Evolutionary conservation across 2,888 invertebrate genomes (phyloP).

Genomic region (Campoplex nolae): DNA sequence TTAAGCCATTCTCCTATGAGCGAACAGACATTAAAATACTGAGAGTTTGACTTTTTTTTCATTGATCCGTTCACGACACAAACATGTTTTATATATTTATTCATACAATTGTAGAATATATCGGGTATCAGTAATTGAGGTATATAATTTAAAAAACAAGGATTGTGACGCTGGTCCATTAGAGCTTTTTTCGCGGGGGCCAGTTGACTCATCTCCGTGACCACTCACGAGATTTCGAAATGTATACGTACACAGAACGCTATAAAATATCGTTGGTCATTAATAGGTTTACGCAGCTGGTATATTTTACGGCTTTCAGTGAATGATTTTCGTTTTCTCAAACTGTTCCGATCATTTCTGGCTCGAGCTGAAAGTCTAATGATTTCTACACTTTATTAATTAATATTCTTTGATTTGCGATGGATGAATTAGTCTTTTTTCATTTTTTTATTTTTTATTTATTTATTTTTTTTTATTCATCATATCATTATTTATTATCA

Average conservation of each 20-base stretch:
- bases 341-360: slow-evolving; percentile 29
- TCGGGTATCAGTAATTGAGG: background rate
- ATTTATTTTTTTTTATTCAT: no score
- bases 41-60: background rate
- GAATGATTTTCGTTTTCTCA: slow-evolving; percentile 33
- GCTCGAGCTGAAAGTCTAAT: slow-evolving; percentile 24
- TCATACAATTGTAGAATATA: background rate
- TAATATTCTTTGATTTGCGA: background rate
- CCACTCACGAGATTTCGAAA: slow-evolving; percentile 8
- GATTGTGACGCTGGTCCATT: background rate
- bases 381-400: background rate
- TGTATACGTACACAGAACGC: slow-evolving; percentile 13
- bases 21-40: background rate
- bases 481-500: background rate
- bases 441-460: no score
- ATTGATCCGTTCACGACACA: background rate
- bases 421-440: no score
- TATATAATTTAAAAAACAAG: background rate
- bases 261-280: slow-evolving; percentile 21
- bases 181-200: slow-evolving; percentile 2
- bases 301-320: slow-evolving; percentile 4
- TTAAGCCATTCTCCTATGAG: background rate
- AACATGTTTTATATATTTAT: background rate
- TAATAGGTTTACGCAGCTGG: slow-evolving; percentile 52
- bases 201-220: background rate